Evolutionary conservation across 2,797 vertebrate genomes (phyloP).

Genomic region (Tauraco hartlaubi): DNA sequence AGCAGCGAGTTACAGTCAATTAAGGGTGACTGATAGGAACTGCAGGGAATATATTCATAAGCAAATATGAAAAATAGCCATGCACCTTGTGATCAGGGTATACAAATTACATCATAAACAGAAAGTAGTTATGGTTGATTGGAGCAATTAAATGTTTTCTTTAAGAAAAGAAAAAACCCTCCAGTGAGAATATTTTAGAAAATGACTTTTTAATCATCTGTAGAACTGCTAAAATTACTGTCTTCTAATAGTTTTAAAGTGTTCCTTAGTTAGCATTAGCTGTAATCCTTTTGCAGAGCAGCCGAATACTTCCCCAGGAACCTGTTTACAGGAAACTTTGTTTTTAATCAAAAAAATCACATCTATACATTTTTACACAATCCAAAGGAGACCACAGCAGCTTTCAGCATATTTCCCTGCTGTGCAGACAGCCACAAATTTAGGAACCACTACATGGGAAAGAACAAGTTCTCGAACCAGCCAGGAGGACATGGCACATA

Average conservation of each 20-base stretch:
- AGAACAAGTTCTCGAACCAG: background rate
- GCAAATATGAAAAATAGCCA: slow-evolving; percentile 88
- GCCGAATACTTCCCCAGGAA: slow-evolving; percentile 57
- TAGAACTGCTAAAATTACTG: slow-evolving; percentile 87
- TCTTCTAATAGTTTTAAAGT: slow-evolving; percentile 90
- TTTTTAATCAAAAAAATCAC: slow-evolving; percentile 71
- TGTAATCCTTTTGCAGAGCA: slow-evolving; percentile 56
- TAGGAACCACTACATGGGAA: background rate
- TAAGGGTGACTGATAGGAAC: slow-evolving; percentile 87
- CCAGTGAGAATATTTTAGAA: slow-evolving; percentile 98
- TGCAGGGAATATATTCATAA: slow-evolving; percentile 66
- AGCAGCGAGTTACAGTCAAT: slow-evolving; percentile 84
- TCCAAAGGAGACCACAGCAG: background rate
- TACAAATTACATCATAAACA: slow-evolving; percentile 89
- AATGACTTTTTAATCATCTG: slow-evolving; percentile 98
- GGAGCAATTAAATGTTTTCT: slow-evolving; percentile 96
- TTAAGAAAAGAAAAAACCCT: slow-evolving; percentile 80
- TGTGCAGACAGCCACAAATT: background rate
- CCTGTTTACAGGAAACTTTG: slow-evolving; percentile 72
- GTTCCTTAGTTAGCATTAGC: slow-evolving; percentile 81
- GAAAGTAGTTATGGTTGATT: slow-evolving; percentile 92
- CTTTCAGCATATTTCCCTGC: background rate
- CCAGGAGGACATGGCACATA: background rate
- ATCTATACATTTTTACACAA: background rate
- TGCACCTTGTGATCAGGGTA: slow-evolving; percentile 82